Conservation (phyloP, 2,888 invertebrate genomes). For the Pristionchus mayeri region DNA sequence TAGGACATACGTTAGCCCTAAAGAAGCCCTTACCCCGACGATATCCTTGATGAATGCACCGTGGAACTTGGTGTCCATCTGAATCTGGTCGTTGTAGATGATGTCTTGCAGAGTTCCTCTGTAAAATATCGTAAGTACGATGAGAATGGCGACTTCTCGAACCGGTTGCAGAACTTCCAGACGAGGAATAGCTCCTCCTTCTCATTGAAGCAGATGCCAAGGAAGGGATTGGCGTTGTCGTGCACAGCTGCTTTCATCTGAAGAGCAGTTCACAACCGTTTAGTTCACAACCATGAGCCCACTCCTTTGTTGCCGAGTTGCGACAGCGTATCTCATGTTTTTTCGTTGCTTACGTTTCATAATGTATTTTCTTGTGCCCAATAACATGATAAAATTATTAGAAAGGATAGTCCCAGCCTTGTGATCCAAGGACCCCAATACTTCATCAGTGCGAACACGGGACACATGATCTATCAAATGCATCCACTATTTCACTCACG, state of each 20-base stretch:
- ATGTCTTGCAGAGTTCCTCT: constrained; percentile 59
- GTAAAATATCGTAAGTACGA: constrained; percentile 49
- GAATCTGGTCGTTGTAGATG: constrained; percentile 63
- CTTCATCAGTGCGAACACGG: too few relatives aligned
- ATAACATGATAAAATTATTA: too few relatives aligned
- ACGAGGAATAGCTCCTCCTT: constrained; percentile 72
- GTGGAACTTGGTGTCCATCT: constrained; percentile 64
- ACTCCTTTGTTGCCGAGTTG: too few relatives aligned
- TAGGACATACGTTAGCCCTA: background rate
- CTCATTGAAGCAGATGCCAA: constrained; percentile 81
- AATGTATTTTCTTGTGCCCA: too few relatives aligned
- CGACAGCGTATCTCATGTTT: too few relatives aligned
- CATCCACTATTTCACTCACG: constrained; percentile 50
- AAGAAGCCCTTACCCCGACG: constrained; percentile 55
- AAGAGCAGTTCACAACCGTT: background rate
- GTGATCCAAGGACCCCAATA: too few relatives aligned
- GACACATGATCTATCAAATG: too few relatives aligned
- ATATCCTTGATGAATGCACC: constrained; percentile 66
- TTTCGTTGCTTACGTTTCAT: too few relatives aligned
- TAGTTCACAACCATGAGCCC: too few relatives aligned
- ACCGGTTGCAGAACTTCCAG: constrained; percentile 74
- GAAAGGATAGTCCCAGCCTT: too few relatives aligned
- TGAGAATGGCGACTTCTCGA: constrained; percentile 14
- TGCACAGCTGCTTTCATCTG: constrained; percentile 33
- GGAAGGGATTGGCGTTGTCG: constrained; percentile 92